Percentiles rank a stretch among this genome's conserved stretches.
These are phyloP conservation scores for Argya squamiceps DNA, from an alignment of 2,797 vertebrate genomes.

Conservation along the genomic window DNA sequence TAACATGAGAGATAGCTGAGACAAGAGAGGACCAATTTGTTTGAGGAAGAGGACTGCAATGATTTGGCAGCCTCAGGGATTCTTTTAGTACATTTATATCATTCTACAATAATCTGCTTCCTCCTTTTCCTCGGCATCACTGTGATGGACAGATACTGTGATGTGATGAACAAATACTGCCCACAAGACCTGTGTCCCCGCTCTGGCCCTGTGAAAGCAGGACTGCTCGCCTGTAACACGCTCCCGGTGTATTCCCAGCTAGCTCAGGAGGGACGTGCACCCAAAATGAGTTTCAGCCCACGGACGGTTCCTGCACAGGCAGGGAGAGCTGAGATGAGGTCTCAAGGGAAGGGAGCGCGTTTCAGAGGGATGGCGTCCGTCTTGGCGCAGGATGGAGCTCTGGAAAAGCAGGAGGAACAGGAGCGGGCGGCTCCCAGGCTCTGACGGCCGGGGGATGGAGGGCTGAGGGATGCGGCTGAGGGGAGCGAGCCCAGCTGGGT, in stretches of 20 bases:
- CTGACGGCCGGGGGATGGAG: rapidly evolving
- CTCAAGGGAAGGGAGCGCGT: rapidly evolving
- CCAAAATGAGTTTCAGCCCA: background rate
- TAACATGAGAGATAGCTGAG: background rate
- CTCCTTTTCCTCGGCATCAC: background rate
- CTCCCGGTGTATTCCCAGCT: background rate
- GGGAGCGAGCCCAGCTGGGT: background rate
- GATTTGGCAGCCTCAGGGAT: background rate
- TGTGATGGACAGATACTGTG: background rate
- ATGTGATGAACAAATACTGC: background rate
- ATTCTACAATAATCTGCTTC: background rate
- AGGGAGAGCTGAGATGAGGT: background rate
- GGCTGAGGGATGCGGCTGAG: background rate
- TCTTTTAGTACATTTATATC: background rate
- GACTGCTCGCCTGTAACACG: rapidly evolving
- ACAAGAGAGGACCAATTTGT: background rate
- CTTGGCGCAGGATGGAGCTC: rapidly evolving
- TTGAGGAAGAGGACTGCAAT: background rate
- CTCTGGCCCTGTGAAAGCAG: background rate
- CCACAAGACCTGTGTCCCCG: rapidly evolving
- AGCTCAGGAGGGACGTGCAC: rapidly evolving
- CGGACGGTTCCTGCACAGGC: rapidly evolving
- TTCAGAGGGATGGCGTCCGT: background rate
- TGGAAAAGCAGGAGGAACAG: background rate
- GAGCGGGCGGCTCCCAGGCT: rapidly evolving